A percentile compares a stretch with the other conserved stretches of the same genome.
Conservation (phyloP, 1,140 invertebrate genomes). For the Sarcophaga bullata region DNA sequence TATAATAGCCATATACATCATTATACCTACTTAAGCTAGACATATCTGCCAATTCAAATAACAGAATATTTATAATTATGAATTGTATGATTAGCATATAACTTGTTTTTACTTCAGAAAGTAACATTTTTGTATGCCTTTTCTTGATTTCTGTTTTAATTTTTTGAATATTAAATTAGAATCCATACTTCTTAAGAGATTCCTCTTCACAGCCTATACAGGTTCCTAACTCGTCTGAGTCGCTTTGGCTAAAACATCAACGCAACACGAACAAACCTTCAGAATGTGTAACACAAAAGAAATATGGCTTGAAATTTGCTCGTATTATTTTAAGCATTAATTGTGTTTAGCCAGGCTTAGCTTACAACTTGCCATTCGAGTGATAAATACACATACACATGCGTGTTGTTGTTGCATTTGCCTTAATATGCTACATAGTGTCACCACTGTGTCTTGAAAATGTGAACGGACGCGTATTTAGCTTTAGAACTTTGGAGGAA, state of each 20-base stretch:
- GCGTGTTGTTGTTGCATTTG: too few relatives aligned
- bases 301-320: slow-evolving; percentile 44
- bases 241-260: neutral
- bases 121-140: neutral
- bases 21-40: too few relatives aligned
- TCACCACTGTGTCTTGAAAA: too few relatives aligned
- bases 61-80: too few relatives aligned
- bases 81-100: too few relatives aligned
- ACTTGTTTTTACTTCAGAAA: too few relatives aligned
- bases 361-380: slow-evolving; percentile 35
- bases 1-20: too few relatives aligned
- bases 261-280: neutral
- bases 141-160: slow-evolving; percentile 8
- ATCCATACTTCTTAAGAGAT: slow-evolving; percentile 29
- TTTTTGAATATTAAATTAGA: slow-evolving; percentile 42
- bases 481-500: too few relatives aligned
- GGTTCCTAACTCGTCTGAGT: too few relatives aligned
- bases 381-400: slow-evolving; percentile 15
- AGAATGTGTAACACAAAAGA: neutral
- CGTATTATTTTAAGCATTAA: slow-evolving; percentile 49
- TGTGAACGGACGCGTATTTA: too few relatives aligned
- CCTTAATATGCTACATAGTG: too few relatives aligned
- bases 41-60: too few relatives aligned
- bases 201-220: neutral
- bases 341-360: slow-evolving; percentile 42